Conservation (phyloP, 2,113 vertebrate genomes). For the Corythornis cristatus region DNA sequence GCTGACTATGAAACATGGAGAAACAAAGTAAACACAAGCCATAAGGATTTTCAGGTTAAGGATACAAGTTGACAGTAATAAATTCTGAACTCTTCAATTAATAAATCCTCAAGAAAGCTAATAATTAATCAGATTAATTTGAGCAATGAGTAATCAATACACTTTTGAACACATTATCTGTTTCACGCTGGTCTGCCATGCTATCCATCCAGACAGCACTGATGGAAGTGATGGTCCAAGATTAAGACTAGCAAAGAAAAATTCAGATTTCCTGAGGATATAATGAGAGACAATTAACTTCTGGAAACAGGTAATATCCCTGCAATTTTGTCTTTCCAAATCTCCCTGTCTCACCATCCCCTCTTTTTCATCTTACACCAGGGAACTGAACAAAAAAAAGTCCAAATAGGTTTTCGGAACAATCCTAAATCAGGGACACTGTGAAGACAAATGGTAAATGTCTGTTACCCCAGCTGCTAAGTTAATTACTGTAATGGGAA, state of each 20-base stretch:
- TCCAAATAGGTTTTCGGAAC: conserved; percentile 49
- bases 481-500: conserved; percentile 82
- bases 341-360: not conserved
- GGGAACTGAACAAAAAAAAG: conserved; percentile 43
- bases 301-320: not conserved
- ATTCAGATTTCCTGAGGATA: not conserved
- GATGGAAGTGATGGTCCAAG: not conserved
- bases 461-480: conserved; percentile 80
- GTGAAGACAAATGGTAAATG: conserved; percentile 80
- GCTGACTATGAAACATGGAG: not conserved
- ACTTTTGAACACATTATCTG: not conserved
- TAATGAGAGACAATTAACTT: not conserved
- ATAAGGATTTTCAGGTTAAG: not conserved
- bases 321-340: not conserved
- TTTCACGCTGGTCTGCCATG: not conserved
- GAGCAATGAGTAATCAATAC: not conserved
- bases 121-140: not conserved
- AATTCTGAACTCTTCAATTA: not conserved
- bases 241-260: not conserved
- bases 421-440: conserved; percentile 65
- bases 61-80: not conserved
- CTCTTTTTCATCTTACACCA: conserved; percentile 7
- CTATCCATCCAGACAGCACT: not conserved
- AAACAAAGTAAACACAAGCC: not conserved
- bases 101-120: not conserved